These are phyloP conservation scores for Pseudorectes ferrugineus DNA, from an alignment of 2,113 vertebrate genomes.

Conservation along the genomic window DNA sequence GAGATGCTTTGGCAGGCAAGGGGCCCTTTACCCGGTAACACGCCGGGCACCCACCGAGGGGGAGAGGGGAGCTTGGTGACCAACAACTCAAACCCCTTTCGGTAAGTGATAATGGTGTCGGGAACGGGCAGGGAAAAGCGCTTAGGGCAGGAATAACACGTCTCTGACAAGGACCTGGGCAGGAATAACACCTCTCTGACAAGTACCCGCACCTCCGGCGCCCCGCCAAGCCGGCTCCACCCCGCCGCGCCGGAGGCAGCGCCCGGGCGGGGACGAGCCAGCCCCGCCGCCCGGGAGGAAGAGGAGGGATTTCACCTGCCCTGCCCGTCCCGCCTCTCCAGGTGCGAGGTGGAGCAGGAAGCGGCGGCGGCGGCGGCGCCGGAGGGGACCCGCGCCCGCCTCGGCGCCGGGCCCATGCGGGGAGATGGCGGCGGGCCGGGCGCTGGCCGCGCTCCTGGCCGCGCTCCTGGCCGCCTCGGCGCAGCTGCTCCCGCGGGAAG, in stretches of 20 bases:
- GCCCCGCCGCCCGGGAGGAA: neutral
- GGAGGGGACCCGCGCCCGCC: neutral
- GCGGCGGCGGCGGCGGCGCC: neutral
- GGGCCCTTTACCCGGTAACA: too few species aligned
- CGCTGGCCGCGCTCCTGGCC: neutral
- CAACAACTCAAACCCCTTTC: too few species aligned
- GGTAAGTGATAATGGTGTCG: fast-evolving
- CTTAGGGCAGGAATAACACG: neutral
- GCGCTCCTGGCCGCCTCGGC: neutral
- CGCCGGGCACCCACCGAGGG: too few species aligned
- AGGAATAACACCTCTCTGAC: neutral
- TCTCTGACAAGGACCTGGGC: neutral
- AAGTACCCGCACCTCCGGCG: neutral
- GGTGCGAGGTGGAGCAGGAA: neutral
- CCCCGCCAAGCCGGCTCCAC: neutral
- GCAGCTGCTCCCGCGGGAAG: neutral
- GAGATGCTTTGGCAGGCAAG: neutral
- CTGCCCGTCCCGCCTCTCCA: neutral
- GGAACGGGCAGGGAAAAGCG: neutral
- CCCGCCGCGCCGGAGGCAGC: neutral
- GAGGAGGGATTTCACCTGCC: neutral
- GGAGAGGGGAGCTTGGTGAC: too few species aligned
- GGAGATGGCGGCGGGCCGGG: neutral
- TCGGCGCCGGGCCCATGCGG: neutral
- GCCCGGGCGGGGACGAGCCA: neutral